Evolutionary conservation across 2,113 vertebrate genomes (phyloP).

Genomic region (Pterocles orientalis): DNA sequence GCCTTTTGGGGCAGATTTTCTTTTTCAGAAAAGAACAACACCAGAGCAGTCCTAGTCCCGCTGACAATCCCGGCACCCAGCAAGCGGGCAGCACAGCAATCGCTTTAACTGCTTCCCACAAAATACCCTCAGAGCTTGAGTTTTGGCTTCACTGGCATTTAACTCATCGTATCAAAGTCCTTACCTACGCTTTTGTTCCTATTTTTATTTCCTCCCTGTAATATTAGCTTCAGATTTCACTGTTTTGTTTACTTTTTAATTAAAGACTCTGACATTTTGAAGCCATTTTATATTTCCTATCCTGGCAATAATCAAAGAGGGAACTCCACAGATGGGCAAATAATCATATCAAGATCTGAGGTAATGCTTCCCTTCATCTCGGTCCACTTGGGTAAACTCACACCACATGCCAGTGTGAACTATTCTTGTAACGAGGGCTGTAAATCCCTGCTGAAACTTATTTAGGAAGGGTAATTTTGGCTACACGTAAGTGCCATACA

Average conservation of each 20-base stretch:
- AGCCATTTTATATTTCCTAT: constrained; percentile 1
- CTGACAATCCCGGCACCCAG: not conserved
- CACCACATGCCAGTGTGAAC: not conserved
- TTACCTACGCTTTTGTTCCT: not conserved
- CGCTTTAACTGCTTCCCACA: not conserved
- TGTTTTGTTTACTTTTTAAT: constrained; percentile 4
- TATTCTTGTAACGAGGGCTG: constrained; percentile 29
- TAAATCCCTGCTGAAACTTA: constrained; percentile 46
- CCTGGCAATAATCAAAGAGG: not conserved
- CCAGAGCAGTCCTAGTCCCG: not conserved
- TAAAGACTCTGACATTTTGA: not conserved
- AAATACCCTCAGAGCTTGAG: not conserved
- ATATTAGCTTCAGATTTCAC: not conserved
- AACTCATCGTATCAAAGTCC: not conserved
- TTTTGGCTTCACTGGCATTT: not conserved
- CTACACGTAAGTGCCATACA: not conserved
- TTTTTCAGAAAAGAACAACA: not conserved
- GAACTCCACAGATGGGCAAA: constrained; percentile 42
- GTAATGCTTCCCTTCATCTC: not conserved
- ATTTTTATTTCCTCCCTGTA: not conserved
- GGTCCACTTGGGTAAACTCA: constrained; percentile 24
- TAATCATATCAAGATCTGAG: constrained; percentile 28
- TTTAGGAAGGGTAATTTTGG: constrained; percentile 1
- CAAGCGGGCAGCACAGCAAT: not conserved
- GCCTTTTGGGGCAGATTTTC: not conserved